phyloP scores from a whole-genome alignment of 2,888 invertebrate genomes.

The Cheilosia scutellata region DNA sequence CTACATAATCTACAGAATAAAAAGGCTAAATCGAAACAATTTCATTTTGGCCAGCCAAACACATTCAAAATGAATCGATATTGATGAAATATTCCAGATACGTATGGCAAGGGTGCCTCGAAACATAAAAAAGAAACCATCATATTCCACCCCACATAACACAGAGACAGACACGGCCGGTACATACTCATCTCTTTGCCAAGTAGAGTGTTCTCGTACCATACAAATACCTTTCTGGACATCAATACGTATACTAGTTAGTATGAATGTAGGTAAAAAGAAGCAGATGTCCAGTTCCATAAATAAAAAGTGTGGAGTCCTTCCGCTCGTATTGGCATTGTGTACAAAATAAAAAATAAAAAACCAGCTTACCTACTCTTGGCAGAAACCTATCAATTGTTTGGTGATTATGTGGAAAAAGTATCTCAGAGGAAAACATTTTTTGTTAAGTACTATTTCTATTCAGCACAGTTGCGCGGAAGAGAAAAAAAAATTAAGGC shows the following conservation, averaged over 20 bases:
- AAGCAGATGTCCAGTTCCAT: constrained; percentile 65
- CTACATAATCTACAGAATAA: constrained; percentile 32
- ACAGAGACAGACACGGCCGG: constrained; percentile 4
- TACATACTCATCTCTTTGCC: constrained; percentile 14
- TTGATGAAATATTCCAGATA: constrained; percentile 56
- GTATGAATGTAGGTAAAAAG: constrained; percentile 4
- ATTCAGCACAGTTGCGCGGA: not conserved
- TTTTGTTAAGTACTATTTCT: constrained; percentile 26
- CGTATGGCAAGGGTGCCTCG: constrained; percentile 30
- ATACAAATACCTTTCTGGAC: constrained; percentile 51
- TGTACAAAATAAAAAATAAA: too few species aligned
- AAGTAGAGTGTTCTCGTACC: not conserved
- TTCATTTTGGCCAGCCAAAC: constrained; percentile 44
- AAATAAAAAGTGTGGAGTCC: constrained; percentile 58
- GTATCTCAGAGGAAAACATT: constrained; percentile 27
- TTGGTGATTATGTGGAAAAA: constrained; percentile 52
- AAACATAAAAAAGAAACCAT: not conserved
- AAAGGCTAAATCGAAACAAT: constrained; percentile 35
- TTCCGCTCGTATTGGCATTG: constrained; percentile 45
- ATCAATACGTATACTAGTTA: not conserved
- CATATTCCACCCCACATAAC: not conserved
- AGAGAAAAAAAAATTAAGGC: constrained; percentile 29
- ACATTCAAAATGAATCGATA: constrained; percentile 53
- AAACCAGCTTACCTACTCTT: constrained; percentile 37
- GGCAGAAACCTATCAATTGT: constrained; percentile 65